Base-by-base conservation (phyloP, 2,888 invertebrate species). In the Halocaridina rubra region DNA sequence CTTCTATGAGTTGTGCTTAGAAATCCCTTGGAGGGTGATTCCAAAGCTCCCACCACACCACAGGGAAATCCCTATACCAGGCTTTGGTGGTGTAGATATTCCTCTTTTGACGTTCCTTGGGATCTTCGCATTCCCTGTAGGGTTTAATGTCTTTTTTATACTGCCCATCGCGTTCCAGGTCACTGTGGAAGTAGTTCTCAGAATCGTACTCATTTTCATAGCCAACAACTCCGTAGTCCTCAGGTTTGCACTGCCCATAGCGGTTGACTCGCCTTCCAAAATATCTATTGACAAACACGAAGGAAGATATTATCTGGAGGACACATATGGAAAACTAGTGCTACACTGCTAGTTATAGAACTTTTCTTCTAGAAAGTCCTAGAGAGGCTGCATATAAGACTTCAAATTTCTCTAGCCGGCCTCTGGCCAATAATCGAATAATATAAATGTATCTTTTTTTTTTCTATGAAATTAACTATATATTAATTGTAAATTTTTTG, bases 81-180 rank as follows among this genome's bases (percentile, higher is more conserved):
- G 81, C 75, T 75, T 29, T 75, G 13, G 64, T 22, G 22, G 75
- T 81, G 67, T 81, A 81, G 24, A 81, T 76, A 24, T 81, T 81
- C 39, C 75, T 29, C 13, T 29, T 61, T n/a, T 67, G 74, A 39
- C 30, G 29, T 8, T 22, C 46, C 27, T 19, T 19, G n/a, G 46
- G 74, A 30, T 75, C 81, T 2, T 4, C 46, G 0, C 19, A 13
- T 53, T 69, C 81, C 67, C 32, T 46, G 67, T 67, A 67, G 4
- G 81, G 81, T 8, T 46, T 53, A 22, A 69, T 24, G 24, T 33
- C 64, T 32, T 24, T 69, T 2, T 57, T 30, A 39, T 82, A 82
- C 71, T 82, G 82, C 1, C 82, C 82, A 22, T 82, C 82, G 3
- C 24, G 24, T n/a, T 81, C 82, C 19, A 82, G 77, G 33, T 82